phyloP scores from a whole-genome alignment of 1,140 invertebrate species.

The Venturia canescens region DNA sequence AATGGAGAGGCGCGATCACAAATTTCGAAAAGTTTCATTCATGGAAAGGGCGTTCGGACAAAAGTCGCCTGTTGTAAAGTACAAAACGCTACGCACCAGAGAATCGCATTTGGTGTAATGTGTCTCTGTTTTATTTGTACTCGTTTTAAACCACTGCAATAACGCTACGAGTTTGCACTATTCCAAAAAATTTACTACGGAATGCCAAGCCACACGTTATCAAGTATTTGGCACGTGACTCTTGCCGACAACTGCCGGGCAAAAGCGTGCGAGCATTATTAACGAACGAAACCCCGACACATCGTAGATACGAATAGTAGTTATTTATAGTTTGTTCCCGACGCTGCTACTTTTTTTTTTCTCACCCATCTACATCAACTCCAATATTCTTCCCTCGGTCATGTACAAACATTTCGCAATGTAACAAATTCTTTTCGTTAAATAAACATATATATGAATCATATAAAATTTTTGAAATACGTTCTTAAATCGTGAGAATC shows the following conservation, averaged over 20 bases:
- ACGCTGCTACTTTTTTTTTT: too few relatives aligned
- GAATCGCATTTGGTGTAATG: not conserved
- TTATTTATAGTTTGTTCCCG: too few relatives aligned
- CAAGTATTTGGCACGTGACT: slow-evolving; percentile 16
- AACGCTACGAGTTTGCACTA: not conserved
- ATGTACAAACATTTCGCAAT: too few relatives aligned
- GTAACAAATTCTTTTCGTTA: too few relatives aligned
- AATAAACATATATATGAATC: too few relatives aligned
- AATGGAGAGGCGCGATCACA: not conserved
- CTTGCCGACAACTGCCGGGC: not conserved
- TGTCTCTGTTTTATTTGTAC: not conserved
- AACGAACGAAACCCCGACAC: not conserved
- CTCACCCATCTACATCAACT: too few relatives aligned
- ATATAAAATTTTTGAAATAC: too few relatives aligned
- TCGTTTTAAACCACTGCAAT: too few relatives aligned
- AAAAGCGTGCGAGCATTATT: slow-evolving; percentile 1
- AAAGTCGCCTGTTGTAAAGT: not conserved
- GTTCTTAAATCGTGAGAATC: too few relatives aligned
- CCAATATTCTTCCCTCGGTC: too few relatives aligned
- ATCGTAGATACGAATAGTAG: not conserved
- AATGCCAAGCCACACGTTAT: not conserved
- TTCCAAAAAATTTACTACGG: slow-evolving; percentile 8
- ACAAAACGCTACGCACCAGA: not conserved
- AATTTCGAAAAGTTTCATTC: not conserved
- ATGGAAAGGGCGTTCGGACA: not conserved